These are phyloP conservation scores for Tridacna crocea DNA, from an alignment of 2,888 invertebrate species.

Conservation along the genomic window DNA sequence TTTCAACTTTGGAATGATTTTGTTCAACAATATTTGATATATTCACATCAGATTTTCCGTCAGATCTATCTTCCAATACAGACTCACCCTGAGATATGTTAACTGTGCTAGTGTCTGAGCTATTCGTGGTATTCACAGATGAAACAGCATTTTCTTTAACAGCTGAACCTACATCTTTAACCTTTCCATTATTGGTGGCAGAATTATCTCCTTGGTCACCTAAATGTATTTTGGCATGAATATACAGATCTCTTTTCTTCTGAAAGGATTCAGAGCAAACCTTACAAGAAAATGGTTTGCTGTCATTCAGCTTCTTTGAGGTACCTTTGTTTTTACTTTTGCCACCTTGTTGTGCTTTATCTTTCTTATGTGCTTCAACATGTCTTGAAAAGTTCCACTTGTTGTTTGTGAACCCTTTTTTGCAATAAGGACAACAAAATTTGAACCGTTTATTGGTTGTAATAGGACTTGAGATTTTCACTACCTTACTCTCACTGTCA, in stretches of 20 bases:
- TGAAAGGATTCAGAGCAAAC: conserved; percentile 53
- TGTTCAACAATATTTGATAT: neutral
- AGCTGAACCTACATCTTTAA: neutral
- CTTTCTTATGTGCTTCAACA: conserved; percentile 23
- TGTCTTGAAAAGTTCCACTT: conserved; percentile 32
- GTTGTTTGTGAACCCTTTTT: neutral
- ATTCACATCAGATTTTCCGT: neutral
- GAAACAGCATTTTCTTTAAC: neutral
- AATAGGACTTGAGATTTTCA: neutral
- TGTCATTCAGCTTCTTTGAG: conserved; percentile 29
- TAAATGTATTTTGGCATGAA: conserved; percentile 51
- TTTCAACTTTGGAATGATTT: neutral
- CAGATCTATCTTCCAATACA: conserved; percentile 1
- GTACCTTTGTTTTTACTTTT: neutral
- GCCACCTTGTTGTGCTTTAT: neutral
- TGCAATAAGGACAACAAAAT: neutral
- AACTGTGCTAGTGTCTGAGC: conserved; percentile 1
- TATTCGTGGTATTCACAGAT: neutral
- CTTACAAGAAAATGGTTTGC: conserved; percentile 55
- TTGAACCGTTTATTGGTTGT: neutral
- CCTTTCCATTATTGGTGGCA: neutral
- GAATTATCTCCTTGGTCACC: neutral
- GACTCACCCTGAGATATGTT: conserved; percentile 22
- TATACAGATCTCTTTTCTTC: conserved; percentile 58
- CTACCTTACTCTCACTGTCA: conserved; percentile 4